Evolutionary conservation across 2,113 vertebrate species (phyloP), one percentile per base, ranked within the genome.

Genomic region (Lophura nycthemera): DNA sequence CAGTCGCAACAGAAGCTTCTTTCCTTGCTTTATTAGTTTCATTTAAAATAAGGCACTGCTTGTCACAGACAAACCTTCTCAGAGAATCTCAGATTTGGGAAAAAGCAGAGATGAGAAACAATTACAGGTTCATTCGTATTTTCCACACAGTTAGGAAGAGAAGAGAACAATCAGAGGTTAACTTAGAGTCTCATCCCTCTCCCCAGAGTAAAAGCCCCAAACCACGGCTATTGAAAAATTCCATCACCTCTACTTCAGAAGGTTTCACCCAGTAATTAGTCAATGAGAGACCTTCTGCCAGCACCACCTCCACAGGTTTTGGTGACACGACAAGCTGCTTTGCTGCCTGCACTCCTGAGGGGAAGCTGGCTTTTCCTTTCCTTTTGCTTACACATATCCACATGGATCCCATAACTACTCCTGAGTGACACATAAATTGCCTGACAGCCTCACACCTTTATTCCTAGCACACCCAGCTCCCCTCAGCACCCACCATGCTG

Each of bases 1-100:
- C 76, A 24, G 76, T 77, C 88, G 85, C 73, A 96, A 17, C 61
- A 48, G 86, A 88, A 96, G 88, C 83, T 88, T 82, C 83, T 89
- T 89, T 54, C 63, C 5, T 6, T 72, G 83, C 90, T 84, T 95
- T 90, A 94, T 61, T 83, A 80, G 69, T 63, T 80, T 69, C 72
- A 94, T 94, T 95, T 78, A 92, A 92, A 84, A 84, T 67, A 69
- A 88, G 79, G 59, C 0, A 2, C 4, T 65, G 61, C 69, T 64
- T 10, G n/a, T 8, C 74, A 11, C 40, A 75, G 57, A 56, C 48
- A 75, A 96, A 77, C 11, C 30, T 60, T 71, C 34, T 5, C 21
- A 34, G 6, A 65, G 65, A 81, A 57, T 14, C 22, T 6, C 10
- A 1, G 18, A 25, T 57, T 6, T 30, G 45, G 54, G 43, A 43